Evolutionary conservation across 2,113 vertebrate genomes (phyloP), one percentile per base, ranked within the genome.

Genomic region (Ailurus styani): DNA sequence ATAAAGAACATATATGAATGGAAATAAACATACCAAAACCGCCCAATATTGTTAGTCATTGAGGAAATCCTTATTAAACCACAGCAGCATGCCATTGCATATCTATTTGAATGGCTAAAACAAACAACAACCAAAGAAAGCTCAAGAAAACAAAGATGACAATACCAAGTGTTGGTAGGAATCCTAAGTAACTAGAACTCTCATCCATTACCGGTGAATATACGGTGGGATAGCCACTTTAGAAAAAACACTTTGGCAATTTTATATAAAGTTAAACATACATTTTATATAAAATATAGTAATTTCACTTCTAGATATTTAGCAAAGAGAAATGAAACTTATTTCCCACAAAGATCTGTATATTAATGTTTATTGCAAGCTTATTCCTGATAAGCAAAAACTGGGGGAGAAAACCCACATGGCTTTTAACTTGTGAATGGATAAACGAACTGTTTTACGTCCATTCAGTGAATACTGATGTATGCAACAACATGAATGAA

Each of bases 281-380:
- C 0, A 57, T 40, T 85, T 81, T 84, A 45, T 70, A 27, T 60
- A 68, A 37, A 50, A 66, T 13, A 42, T 64, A 77, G 20, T 55
- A 62, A 62, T 77, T 31, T 31, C 31, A 79, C 13, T 87, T 50
- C 54, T 93, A 88, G 34, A 45, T 91, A 85, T 34, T 89, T 92
- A 77, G 11, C n/a, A 31, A 95, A 97, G 37, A 92, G 60, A 98
- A 90, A 40, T 73, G 20, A 84, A 94, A 85, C 4, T 45, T 93
- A 62, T 68, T 81, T 88, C 11, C 88, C 13, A 73, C 78, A 90
- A 81, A 85, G 60, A 87, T 23, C 37, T 84, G 1, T 55, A 75
- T 87, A 37, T 72, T 95, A 83, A 64, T 81, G 25, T 50, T 75
- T 79, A 73, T 75, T 89, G 68, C 7, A 82, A 18, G 11, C 29